phyloP scores from a whole-genome alignment of 2,113 vertebrate genomes.

The Mandrillus leucophaeus region DNA sequence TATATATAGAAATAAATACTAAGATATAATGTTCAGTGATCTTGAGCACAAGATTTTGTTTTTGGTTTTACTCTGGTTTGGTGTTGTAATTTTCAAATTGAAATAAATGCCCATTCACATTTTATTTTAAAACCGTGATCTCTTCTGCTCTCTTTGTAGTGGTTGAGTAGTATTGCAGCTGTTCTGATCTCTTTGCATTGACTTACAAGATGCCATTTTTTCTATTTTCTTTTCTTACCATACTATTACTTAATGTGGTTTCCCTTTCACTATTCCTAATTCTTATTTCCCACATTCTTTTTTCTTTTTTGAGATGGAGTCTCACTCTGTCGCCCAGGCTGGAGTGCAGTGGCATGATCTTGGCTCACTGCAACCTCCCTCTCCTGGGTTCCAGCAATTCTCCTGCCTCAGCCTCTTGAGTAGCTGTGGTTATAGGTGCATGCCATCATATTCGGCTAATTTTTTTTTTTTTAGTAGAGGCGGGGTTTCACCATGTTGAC shows the following conservation, averaged over 20 bases:
- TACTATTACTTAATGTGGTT: not conserved
- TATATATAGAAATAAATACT: not conserved
- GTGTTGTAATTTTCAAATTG: not conserved
- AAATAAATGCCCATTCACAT: not conserved
- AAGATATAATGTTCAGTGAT: not conserved
- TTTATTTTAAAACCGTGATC: not conserved
- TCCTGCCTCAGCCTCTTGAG: too few relatives aligned
- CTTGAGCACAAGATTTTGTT: not conserved
- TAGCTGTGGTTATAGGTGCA: too few relatives aligned
- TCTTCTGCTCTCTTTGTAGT: not conserved
- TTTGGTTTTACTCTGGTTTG: not conserved
- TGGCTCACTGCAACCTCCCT: too few relatives aligned
- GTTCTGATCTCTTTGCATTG: not conserved
- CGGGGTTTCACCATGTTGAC: too few relatives aligned
- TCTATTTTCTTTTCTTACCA: not conserved
- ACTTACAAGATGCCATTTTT: fast-evolving
- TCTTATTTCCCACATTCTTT: not conserved
- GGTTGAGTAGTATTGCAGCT: not conserved
- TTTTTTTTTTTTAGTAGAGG: too few relatives aligned
- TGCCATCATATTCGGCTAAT: too few relatives aligned
- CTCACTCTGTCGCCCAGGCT: too few relatives aligned
- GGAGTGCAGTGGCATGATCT: too few relatives aligned
- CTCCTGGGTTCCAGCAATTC: too few relatives aligned
- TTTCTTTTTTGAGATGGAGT: too few relatives aligned
- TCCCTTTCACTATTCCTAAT: not conserved